Percentiles rank a stretch among this genome's conserved stretches.
These are phyloP conservation scores for Philaethria dido DNA, from an alignment of 2,888 invertebrate species.

Conservation along the genomic window DNA sequence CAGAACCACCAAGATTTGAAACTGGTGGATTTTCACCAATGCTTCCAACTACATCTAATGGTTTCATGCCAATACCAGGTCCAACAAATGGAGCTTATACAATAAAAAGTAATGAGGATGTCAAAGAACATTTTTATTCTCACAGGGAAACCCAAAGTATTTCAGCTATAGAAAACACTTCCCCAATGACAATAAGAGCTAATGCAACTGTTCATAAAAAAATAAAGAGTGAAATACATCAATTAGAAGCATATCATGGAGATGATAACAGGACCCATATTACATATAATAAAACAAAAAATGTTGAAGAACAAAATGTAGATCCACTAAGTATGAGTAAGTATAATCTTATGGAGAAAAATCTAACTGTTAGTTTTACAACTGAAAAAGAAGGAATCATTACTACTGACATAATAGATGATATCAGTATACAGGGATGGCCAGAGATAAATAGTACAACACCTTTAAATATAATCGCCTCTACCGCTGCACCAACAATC, in stretches of 20 bases:
- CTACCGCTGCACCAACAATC: constrained; percentile 59
- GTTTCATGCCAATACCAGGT: constrained; percentile 87
- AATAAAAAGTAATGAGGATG: constrained; percentile 50
- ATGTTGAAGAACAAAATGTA: constrained; percentile 70
- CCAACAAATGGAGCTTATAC: constrained; percentile 61
- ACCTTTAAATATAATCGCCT: constrained; percentile 56
- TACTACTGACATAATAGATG: constrained; percentile 75
- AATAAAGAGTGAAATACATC: constrained; percentile 75
- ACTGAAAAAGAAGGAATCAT: constrained; percentile 77
- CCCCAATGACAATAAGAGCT: constrained; percentile 56
- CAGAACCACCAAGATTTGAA: constrained; percentile 86
- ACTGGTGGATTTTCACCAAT: constrained; percentile 91
- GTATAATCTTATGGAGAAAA: constrained; percentile 76
- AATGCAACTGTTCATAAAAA: constrained; percentile 69
- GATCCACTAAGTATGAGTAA: constrained; percentile 69
- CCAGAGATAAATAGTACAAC: constrained; percentile 68
- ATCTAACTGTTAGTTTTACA: constrained; percentile 71
- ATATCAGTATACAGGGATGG: constrained; percentile 73
- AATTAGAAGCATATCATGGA: constrained; percentile 70
- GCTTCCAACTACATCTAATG: constrained; percentile 87
- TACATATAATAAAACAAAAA: constrained; percentile 75
- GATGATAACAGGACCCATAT: constrained; percentile 72
- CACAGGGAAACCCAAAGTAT: constrained; percentile 55
- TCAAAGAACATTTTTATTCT: constrained; percentile 54
- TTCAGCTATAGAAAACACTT: constrained; percentile 55